phyloP scores from a whole-genome alignment of 2,888 invertebrate species.

The Orgyia antiqua region DNA sequence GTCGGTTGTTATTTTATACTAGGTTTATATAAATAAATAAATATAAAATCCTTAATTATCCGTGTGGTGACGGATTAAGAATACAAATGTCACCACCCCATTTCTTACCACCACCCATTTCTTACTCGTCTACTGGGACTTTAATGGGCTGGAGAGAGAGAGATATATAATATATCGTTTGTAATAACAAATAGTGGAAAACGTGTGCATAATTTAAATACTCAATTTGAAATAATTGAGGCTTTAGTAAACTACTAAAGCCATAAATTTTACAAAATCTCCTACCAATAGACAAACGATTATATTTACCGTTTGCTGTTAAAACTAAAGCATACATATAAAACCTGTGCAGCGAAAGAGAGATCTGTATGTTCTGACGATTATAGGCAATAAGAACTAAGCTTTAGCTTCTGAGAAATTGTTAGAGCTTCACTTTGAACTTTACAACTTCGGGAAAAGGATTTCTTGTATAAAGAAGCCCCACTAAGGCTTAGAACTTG shows the following conservation, averaged over 20 bases:
- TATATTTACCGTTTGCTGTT: constrained; percentile 20
- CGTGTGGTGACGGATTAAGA: no score
- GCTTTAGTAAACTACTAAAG: constrained; percentile 16
- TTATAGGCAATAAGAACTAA: constrained; percentile 10
- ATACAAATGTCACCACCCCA: no score
- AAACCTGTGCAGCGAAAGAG: constrained; percentile 8
- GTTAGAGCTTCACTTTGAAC: constrained; percentile 12
- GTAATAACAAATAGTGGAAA: constrained; percentile 6
- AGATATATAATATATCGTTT: no score
- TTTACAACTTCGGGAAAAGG: constrained; percentile 12
- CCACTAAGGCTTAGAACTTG: constrained; percentile 30
- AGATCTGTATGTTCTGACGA: constrained; percentile 10
- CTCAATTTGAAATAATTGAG: constrained; percentile 14
- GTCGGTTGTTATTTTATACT: no score
- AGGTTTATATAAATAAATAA: no score
- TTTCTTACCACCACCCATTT: no score
- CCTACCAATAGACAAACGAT: constrained; percentile 20
- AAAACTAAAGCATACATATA: constrained; percentile 8
- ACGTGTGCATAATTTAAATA: constrained; percentile 12
- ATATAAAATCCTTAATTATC: no score
- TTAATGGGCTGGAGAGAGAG: no score
- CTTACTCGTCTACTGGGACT: no score
- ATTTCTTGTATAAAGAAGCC: constrained; percentile 25
- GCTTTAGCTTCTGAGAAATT: constrained; percentile 7
- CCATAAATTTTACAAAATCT: constrained; percentile 21